phyloP scores from a whole-genome alignment of 2,113 vertebrate genomes.

The Hippocampus guttulatus region DNA sequence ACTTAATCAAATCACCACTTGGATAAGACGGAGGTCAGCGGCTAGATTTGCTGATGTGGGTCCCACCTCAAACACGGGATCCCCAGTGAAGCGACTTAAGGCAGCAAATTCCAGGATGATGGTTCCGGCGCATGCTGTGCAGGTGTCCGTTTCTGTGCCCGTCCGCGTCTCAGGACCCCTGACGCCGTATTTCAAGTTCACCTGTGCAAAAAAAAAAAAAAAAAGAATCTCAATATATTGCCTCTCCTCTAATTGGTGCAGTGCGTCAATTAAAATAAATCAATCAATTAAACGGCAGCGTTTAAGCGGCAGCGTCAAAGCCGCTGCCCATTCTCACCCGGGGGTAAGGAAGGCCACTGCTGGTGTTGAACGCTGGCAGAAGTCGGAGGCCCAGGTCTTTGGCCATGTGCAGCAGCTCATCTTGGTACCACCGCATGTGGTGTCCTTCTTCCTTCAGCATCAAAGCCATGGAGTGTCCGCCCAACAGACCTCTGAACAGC shows the following conservation, averaged over 20 bases:
- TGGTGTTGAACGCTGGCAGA: slow-evolving; percentile 96
- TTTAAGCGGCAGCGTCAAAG: background rate
- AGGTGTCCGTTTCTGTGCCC: slow-evolving; percentile 95
- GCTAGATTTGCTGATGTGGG: background rate
- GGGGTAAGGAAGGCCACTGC: slow-evolving; percentile 95
- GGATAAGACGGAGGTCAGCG: background rate
- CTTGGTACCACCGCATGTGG: slow-evolving; percentile 91
- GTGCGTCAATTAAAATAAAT: background rate
- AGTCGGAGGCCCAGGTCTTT: slow-evolving; percentile 91
- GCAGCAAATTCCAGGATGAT: slow-evolving; percentile 98
- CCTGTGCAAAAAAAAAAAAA: slow-evolving; percentile 64
- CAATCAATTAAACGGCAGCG: background rate
- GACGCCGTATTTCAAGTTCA: slow-evolving; percentile 91
- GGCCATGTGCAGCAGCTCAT: slow-evolving; percentile 93
- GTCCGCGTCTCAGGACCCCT: slow-evolving; percentile 90
- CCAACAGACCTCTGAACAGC: slow-evolving; percentile 83
- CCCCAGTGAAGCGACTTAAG: slow-evolving; percentile 93
- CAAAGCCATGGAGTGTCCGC: slow-evolving; percentile 92
- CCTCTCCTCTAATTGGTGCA: background rate
- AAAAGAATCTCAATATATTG: background rate
- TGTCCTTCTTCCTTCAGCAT: slow-evolving; percentile 92
- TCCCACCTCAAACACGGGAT: slow-evolving; percentile 90
- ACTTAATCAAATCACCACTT: too few relatives aligned
- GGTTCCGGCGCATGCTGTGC: slow-evolving; percentile 95
- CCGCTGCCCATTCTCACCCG: slow-evolving; percentile 78